Evolutionary conservation across 2,113 vertebrate species (phyloP).

Genomic region (Heloderma charlesbogerti): DNA sequence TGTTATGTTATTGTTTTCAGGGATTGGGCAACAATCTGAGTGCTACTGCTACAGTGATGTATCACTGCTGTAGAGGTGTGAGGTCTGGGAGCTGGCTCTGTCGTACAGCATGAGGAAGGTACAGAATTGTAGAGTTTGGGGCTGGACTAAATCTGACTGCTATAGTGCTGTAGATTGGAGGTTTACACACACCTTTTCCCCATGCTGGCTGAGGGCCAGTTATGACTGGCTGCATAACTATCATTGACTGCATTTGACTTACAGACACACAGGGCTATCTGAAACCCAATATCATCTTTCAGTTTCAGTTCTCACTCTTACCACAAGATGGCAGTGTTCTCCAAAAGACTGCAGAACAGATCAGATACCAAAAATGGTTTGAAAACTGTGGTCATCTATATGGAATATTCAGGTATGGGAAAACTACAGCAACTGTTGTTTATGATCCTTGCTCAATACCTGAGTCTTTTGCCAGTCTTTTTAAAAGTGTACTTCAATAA

Average conservation of each 20-base stretch:
- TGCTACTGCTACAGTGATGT: too few relatives aligned
- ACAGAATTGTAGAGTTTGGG: neutral
- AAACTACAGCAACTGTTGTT: slow-evolving; percentile 9
- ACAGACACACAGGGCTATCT: neutral
- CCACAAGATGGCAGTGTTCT: slow-evolving; percentile 74
- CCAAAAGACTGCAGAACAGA: slow-evolving; percentile 45
- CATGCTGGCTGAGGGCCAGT: neutral
- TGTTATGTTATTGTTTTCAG: neutral
- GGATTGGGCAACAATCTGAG: too few relatives aligned
- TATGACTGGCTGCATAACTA: neutral
- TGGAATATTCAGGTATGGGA: too few relatives aligned
- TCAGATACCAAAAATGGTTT: rapidly evolving
- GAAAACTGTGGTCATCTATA: neutral
- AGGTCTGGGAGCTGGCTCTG: too few relatives aligned
- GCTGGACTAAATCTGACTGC: neutral
- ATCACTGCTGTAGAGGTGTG: too few relatives aligned
- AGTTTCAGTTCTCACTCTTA: slow-evolving; percentile 20
- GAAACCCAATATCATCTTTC: neutral
- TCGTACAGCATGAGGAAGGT: neutral
- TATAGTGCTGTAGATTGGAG: neutral
- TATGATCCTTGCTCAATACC: neutral
- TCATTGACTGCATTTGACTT: neutral
- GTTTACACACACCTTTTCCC: neutral
- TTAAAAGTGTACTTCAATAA: neutral
- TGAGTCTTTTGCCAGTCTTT: neutral